Evolutionary conservation across 2,113 vertebrate genomes (phyloP), one percentile per base, ranked within the genome.

Genomic region (Scartelaos histophorus): DNA sequence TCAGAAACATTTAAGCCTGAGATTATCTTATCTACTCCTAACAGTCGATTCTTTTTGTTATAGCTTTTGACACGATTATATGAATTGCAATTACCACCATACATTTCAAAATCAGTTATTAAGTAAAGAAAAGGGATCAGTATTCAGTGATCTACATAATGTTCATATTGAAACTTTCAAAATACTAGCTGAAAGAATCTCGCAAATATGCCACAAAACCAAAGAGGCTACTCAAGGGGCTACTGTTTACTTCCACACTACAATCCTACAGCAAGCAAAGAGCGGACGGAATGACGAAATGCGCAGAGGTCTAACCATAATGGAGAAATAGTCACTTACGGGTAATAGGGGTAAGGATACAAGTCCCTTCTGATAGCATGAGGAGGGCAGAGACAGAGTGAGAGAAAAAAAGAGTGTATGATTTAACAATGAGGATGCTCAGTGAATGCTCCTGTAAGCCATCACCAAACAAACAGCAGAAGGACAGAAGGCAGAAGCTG

Each of bases 301-400:
- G 49, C 7, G 19, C 11, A 64, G 78, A 56, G 65, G 65, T 29
- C 38, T 45, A 64, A 60, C 78, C 74, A 69, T 38, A 70, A 71
- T 86, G 78, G 76, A 74, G 75, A 75, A 25, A 85, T 60, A 72
- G 85, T 94, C 79, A 97, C 96, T 97, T 95, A 98, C 96, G 96
- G 96, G 93, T 97, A 97, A 94, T 96, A 98, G 91, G 96, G 95
- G 88, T 98, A 97, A 89, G 95, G 95, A 95, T 96, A 97, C 94
- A 95, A 94, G 94, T 96, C 94, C 89, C 95, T 97, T 95, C 96
- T 97, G 95, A 92, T 92, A 94, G 95, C 92, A 2, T 95, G 94
- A 78, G 90, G 82, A 90, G 85, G 86, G 89, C 66, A 93, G 87
- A 45, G 80, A 88, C 62, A 85, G 85, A 69, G 92, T 87, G 85